Percentiles rank a stretch among this genome's conserved stretches.
These are phyloP conservation scores for Orestias chungarensis DNA, from an alignment of 2,797 vertebrate genomes.

Conservation along the genomic window DNA sequence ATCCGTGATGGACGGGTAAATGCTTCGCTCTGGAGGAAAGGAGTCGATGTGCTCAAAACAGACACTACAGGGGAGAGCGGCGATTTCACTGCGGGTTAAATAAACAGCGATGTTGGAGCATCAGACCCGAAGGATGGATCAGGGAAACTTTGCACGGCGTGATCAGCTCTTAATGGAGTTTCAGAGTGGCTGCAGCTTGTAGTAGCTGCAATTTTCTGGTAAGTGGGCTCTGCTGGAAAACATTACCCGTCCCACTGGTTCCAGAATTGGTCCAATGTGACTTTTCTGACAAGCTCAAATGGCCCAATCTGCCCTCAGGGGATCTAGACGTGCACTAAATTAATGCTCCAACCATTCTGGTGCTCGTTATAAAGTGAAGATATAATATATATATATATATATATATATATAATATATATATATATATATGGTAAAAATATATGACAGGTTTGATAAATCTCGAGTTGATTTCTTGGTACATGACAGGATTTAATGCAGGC, in stretches of 20 bases:
- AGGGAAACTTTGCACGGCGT: not conserved
- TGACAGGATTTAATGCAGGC: too few relatives aligned
- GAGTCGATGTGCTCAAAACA: not conserved
- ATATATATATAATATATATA: too few relatives aligned
- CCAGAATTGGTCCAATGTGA: not conserved
- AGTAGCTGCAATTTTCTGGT: not conserved
- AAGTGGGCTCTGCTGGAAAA: not conserved
- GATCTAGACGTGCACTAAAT: too few relatives aligned
- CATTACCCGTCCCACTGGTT: not conserved
- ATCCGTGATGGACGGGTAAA: not conserved
- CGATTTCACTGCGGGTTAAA: not conserved
- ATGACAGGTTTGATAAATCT: too few relatives aligned
- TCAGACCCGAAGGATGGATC: not conserved
- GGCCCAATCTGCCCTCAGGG: too few relatives aligned
- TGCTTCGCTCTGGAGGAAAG: not conserved
- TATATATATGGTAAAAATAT: too few relatives aligned
- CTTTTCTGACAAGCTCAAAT: too few relatives aligned
- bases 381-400: too few relatives aligned
- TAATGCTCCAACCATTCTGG: too few relatives aligned
- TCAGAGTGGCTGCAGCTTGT: not conserved
- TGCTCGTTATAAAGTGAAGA: too few relatives aligned
- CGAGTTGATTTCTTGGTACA: too few relatives aligned
- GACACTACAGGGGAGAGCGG: not conserved
- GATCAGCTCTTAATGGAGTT: not conserved
- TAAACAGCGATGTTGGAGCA: not conserved